Evolutionary conservation across 2,888 invertebrate genomes (phyloP), one percentile per base, ranked within the genome.

Genomic region (Cheilosia pagana): DNA sequence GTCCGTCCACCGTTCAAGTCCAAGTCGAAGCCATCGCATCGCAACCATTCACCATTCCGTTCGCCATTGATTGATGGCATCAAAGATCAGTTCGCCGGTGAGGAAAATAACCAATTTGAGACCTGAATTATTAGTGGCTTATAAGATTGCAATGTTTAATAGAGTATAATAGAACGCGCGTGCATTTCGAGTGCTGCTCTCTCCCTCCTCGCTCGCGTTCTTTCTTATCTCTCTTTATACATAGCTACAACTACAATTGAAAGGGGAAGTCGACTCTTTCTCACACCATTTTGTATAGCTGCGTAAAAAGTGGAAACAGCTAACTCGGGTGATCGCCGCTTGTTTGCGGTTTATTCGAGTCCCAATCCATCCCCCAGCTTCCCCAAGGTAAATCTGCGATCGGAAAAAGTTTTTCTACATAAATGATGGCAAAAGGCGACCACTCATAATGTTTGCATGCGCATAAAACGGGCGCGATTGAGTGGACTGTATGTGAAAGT

Each of bases 401-500:
- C 63, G 59, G 39, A 59, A 45, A 65, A 50, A 50, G 23, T 67
- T 62, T 70, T 68, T 35, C 52, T 35, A 45, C 72, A 35, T 59
- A 74, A 72, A 62, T 67, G 67, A 74, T 63, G 45, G 60, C 57
- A 62, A 43, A 63, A 41, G 55, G 16, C 60, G 31, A 31, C 28
- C 43, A 45, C 45, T 19, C 62, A 19, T 23, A 31, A 28, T 12
- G 48, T 16, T 65, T 31, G 70, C 75, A 63, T 81, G 75, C 60
- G 68, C 62, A 57, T 43, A 63, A 76, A 70, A 70, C 68, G 14
- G 63, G 59, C 63, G 63, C 70, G 75, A 75, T 81, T 57, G 57
- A 57, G 53, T 70, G 70, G 63, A 75, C 57, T 70, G 43, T 16
- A 65, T 45, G 76, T 70, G 75, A 81, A 81, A 81, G 70, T 76